Evolutionary conservation across 2,888 invertebrate species (phyloP), one percentile per base, ranked within the genome.

Genomic region (Deilephila porcellus): DNA sequence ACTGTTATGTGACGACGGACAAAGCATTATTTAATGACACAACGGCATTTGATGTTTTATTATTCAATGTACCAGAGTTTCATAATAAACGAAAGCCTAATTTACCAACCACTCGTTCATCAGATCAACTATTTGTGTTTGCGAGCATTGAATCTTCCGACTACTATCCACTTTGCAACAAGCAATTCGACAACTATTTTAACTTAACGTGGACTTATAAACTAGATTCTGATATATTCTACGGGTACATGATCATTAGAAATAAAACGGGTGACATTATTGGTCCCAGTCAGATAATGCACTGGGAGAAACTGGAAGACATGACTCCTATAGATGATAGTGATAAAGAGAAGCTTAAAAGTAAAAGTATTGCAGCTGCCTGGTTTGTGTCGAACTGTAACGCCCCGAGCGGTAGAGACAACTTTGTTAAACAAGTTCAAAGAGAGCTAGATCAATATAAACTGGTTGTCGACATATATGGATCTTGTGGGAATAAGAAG

Each of bases 181-280:
- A 78, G 25, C 79, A 60, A 63, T 86, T 81, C n/a, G 79, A 90
- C 56, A 77, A 79, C 14, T 88, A 80, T 52, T 90, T 91, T 64
- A 91, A 90, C 76, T 87, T 87, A 85, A 90, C 90, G 0, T 89
- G 87, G 89, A 90, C 90, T 0, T 91, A 85, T 64, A 88, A 84
- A 78, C 74, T 88, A 0, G 79, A 86, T 76, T 88, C 90, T 0
- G 90, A 90, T 56, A 78, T 82, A 25, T 78, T 74, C 37, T 89
- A 83, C 76, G 86, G 86, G 0, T 90, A 90, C 59, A 77, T 90
- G 14, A 75, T 79, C 4, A 77, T 90, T 0, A 85, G 80, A 72
- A 81, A 90, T 73, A 74, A 71, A 20, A 60, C 80, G 3, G 82
- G 83, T 17, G 75, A 81, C 5, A 74, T 82, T 5, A 80, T 89